Percentiles rank a stretch among this genome's conserved stretches.
Evolutionary conservation across 2,113 vertebrate species (phyloP).

Genomic region (Pangasianodon hypophthalmus): DNA sequence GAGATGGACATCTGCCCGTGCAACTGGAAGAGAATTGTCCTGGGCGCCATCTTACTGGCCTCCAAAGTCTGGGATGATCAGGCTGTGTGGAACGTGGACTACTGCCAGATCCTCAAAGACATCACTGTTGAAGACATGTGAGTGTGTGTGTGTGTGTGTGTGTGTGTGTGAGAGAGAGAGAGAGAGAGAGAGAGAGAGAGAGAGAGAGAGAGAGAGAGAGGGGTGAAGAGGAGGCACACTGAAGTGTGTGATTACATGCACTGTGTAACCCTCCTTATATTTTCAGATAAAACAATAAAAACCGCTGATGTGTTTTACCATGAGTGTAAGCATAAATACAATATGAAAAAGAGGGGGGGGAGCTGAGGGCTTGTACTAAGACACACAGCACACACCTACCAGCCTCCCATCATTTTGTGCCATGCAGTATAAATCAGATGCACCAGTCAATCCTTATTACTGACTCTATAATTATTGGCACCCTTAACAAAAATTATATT

Average conservation of each 20-base stretch:
- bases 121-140: constrained; percentile 99
- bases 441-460: neutral
- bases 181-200: neutral
- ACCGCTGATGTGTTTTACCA: neutral
- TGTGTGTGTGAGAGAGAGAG: constrained; percentile 42
- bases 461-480: neutral
- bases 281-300: constrained; percentile 84
- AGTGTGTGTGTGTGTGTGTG: constrained; percentile 83
- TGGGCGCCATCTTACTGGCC: constrained; percentile 94
- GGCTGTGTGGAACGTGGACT: constrained; percentile 99
- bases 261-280: constrained; percentile 61
- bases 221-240: neutral
- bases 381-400: neutral
- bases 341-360: neutral
- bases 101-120: constrained; percentile 99
- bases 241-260: neutral
- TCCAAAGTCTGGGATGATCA: constrained; percentile 99
- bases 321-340: neutral
- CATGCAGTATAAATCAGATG: neutral
- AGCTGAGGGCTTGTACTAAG: neutral
- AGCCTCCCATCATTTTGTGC: neutral
- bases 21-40: constrained; percentile 97
- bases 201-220: too few relatives aligned
- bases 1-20: constrained; percentile 95
- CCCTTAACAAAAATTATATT: neutral